Conservation (phyloP, 2,888 invertebrate species). For the Poecilobothrus nobilitatus region DNA sequence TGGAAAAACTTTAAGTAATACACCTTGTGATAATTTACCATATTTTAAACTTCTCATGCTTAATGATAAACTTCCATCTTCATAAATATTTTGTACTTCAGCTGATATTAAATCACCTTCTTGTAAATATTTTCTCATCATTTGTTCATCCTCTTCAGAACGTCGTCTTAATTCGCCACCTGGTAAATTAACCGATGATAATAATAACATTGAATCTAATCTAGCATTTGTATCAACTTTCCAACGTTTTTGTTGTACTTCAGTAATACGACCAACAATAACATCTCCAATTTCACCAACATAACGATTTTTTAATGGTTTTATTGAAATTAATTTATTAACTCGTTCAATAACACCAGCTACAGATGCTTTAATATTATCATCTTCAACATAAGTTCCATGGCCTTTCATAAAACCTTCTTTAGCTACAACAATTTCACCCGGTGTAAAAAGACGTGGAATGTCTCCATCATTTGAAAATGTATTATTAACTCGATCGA, state of each 20-base stretch:
- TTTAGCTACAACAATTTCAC: constrained; percentile 76
- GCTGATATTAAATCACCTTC: constrained; percentile 97
- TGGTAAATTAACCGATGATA: constrained; percentile 95
- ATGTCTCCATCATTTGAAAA: constrained; percentile 47
- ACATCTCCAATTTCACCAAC: constrained; percentile 95
- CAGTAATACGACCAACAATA: constrained; percentile 85
- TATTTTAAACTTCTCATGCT: constrained; percentile 95
- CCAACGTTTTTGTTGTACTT: constrained; percentile 92
- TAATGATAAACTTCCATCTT: constrained; percentile 84
- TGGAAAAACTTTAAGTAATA: constrained; percentile 82
- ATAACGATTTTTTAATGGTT: constrained; percentile 83
- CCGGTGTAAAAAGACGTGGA: constrained; percentile 71
- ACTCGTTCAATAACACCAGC: constrained; percentile 91
- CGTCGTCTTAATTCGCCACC: constrained; percentile 89
- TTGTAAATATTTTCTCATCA: constrained; percentile 89
- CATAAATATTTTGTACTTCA: constrained; percentile 88
- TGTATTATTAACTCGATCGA: constrained; percentile 53
- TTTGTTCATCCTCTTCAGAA: constrained; percentile 92
- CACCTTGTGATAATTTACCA: constrained; percentile 89
- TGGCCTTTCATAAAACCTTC: constrained; percentile 68
- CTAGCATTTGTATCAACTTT: constrained; percentile 90
- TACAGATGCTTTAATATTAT: constrained; percentile 79
- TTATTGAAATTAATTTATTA: constrained; percentile 87
- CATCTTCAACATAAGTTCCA: constrained; percentile 85
- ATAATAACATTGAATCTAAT: constrained; percentile 72